Conservation (phyloP, 2,797 vertebrate genomes). For the Lepus townsendii region DNA sequence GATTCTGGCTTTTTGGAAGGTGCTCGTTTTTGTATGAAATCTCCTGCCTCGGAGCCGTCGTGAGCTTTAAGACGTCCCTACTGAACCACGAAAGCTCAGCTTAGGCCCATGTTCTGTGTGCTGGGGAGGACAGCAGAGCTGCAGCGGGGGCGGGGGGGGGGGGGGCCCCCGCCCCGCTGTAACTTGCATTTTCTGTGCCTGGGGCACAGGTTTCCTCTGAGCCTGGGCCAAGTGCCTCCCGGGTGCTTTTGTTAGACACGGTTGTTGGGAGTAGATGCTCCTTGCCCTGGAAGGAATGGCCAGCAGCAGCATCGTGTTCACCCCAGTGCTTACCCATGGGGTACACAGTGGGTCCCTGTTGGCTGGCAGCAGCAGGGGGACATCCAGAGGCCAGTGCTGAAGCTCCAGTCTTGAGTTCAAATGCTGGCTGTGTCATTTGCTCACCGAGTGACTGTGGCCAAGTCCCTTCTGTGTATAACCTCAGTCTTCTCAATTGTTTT, state of each 20-base stretch:
- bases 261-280: neutral
- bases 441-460: neutral
- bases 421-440: neutral
- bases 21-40: neutral
- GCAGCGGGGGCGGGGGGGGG: neutral
- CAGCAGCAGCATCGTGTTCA: fast-evolving
- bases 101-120: neutral
- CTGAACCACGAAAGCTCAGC: neutral
- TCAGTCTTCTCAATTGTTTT: neutral
- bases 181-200: neutral
- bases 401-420: neutral
- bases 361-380: neutral
- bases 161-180: neutral
- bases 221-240: neutral
- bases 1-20: neutral
- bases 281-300: neutral
- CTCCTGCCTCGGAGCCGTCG: neutral
- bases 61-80: neutral
- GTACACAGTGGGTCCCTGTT: too few relatives aligned
- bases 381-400: neutral
- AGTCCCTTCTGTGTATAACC: neutral
- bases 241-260: neutral
- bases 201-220: neutral
- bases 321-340: neutral
- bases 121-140: neutral